Conservation (phyloP, 2,888 invertebrate genomes). For the Drosophila flavopinicola region DNA sequence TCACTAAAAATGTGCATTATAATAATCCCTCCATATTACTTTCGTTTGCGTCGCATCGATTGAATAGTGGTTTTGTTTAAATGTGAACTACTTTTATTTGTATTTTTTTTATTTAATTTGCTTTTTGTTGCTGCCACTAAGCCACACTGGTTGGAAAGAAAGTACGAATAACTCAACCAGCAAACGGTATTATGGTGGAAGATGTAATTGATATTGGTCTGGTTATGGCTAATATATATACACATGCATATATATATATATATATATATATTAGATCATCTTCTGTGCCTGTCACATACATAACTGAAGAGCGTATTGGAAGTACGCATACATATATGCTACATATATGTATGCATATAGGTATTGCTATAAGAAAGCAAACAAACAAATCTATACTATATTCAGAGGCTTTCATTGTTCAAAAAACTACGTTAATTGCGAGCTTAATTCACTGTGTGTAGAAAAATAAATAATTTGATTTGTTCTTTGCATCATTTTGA, state of each 20-base stretch:
- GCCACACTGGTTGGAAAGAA: background rate
- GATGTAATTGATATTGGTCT: constrained; percentile 32
- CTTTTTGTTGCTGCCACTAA: background rate
- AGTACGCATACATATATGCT: constrained; percentile 14
- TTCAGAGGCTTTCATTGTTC: constrained; percentile 22
- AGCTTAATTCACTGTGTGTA: constrained; percentile 24
- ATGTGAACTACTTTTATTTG: no score
- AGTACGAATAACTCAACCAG: no score
- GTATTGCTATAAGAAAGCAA: no score
- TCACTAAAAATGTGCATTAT: constrained; percentile 16
- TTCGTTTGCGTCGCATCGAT: no score
- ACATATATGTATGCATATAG: constrained; percentile 1
- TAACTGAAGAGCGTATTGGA: constrained; percentile 33
- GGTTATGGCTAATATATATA: constrained; percentile 12
- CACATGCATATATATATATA: background rate
- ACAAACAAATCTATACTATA: constrained; percentile 15
- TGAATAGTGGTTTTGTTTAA: no score
- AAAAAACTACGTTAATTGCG: constrained; percentile 3
- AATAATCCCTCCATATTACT: background rate
- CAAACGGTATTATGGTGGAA: background rate
- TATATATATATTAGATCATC: background rate
- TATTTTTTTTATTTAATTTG: no score
- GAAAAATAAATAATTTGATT: constrained; percentile 38
- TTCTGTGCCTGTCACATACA: background rate
- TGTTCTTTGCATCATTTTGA: background rate